Evolutionary conservation across 2,797 vertebrate species (phyloP), one percentile per base, ranked within the genome.

Genomic region (Orientallactaga sibirica): DNA sequence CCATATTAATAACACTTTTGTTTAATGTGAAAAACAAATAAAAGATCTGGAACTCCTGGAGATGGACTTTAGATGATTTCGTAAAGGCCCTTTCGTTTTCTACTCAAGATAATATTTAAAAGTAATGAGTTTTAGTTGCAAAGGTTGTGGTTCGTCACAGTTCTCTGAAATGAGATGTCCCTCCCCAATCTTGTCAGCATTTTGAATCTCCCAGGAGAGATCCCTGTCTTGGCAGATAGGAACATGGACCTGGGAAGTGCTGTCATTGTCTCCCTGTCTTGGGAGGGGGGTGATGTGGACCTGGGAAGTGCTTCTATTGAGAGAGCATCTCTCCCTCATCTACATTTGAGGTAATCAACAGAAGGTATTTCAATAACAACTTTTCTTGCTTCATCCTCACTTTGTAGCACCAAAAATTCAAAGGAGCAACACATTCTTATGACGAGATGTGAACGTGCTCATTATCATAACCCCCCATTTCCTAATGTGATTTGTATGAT

Each of bases 21-120:
- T 24, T 24, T 79, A 66, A 48, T 48, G 8, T 48, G 48, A 55
- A 73, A 43, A 78, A 6, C 52, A 95, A 86, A 48, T 41, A 79
- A 82, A 88, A 79, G 29, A 62, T 76, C 64, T 68, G 33, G 66
- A 91, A 91, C 12, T 83, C 61, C 79, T 86, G 87, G 55, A 91
- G 7, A 43, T 8, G 85, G 43, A 76, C 6, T 85, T 75, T 88
- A 80, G 24, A 75, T 86, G 82, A 75, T 52, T 94, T 96, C 70
- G 62, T 75, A 91, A 93, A 92, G 19, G 0, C 3, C 6, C 25
- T 20, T 73, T 83, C 64, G 1, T 58, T 93, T 89, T 70, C 68
- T 79, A 43, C 14, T 88, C 19, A 90, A 86, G 55, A 61, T 48
- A 87, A 43, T 29, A 90, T 78, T 85, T 48, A 71, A 78, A 66